Percentiles rank a stretch among this genome's conserved stretches.
Conservation (phyloP, 2,113 vertebrate species). For the Pterocles gutturalis region DNA sequence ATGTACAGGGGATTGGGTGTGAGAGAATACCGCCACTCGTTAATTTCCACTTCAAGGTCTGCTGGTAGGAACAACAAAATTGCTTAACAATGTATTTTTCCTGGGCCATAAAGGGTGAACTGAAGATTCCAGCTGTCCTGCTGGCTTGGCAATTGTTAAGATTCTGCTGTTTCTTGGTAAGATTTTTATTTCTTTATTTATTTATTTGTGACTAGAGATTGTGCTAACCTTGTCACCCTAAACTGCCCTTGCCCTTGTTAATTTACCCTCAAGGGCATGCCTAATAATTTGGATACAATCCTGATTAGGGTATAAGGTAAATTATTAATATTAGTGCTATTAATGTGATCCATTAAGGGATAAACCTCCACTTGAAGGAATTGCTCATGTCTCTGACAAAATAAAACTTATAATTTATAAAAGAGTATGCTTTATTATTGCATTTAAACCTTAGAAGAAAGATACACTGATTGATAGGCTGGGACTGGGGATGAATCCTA, state of each 20-base stretch:
- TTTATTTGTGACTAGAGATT: slow-evolving; percentile 1
- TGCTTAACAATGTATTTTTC: slow-evolving; percentile 70
- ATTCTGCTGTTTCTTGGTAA: slow-evolving; percentile 55
- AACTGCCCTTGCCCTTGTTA: slow-evolving; percentile 25
- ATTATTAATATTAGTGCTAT: slow-evolving; percentile 18
- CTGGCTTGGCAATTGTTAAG: slow-evolving; percentile 67
- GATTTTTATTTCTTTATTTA: slow-evolving; percentile 3
- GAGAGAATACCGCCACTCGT: slow-evolving; percentile 75
- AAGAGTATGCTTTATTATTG: slow-evolving; percentile 43
- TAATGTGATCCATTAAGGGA: slow-evolving; percentile 30
- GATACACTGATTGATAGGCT: slow-evolving; percentile 44
- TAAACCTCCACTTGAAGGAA: not conserved
- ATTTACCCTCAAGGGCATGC: not conserved
- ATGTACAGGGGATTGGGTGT: slow-evolving; percentile 72
- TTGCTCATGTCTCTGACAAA: slow-evolving; percentile 49
- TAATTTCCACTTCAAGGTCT: slow-evolving; percentile 82
- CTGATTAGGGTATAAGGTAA: not conserved
- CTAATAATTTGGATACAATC: not conserved
- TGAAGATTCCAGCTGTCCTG: slow-evolving; percentile 51
- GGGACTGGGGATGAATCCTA: slow-evolving; percentile 43
- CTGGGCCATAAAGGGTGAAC: slow-evolving; percentile 66
- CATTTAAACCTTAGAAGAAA: slow-evolving; percentile 42
- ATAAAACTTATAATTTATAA: slow-evolving; percentile 64
- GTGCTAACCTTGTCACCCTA: slow-evolving; percentile 9
- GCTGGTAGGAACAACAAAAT: slow-evolving; percentile 77